Evolutionary conservation across 2,888 invertebrate genomes (phyloP).

Genomic region (Diploptera punctata): DNA sequence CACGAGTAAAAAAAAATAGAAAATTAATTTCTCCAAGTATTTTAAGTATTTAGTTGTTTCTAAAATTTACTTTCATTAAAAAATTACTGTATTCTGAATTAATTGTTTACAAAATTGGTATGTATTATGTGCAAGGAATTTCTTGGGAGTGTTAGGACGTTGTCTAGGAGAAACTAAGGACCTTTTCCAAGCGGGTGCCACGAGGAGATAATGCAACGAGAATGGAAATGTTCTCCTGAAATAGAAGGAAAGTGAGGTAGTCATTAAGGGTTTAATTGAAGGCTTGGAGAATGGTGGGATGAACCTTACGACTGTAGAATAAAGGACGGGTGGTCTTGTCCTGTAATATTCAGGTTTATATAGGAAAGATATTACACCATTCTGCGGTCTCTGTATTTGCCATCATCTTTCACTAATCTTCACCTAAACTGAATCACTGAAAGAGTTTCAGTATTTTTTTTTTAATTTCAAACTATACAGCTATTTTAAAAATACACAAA

Average conservation of each 20-base stretch:
- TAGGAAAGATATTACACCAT: slow-evolving; percentile 11
- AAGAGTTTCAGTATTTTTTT: neutral
- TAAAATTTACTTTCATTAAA: too few relatives aligned
- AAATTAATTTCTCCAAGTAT: too few relatives aligned
- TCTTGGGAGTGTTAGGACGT: too few relatives aligned
- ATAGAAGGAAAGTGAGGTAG: slow-evolving; percentile 17
- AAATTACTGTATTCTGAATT: too few relatives aligned
- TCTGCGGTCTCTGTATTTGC: neutral
- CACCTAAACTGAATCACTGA: neutral
- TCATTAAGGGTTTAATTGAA: slow-evolving; percentile 27
- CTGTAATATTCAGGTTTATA: slow-evolving; percentile 16
- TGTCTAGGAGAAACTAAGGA: neutral
- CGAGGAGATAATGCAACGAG: slow-evolving; percentile 17
- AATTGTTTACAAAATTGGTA: too few relatives aligned
- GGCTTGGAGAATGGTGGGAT: neutral
- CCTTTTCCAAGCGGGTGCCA: slow-evolving; percentile 11
- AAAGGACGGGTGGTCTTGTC: neutral
- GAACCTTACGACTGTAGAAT: slow-evolving; percentile 11
- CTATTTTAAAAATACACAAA: too few relatives aligned
- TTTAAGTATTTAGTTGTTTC: too few relatives aligned
- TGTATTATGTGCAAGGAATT: too few relatives aligned
- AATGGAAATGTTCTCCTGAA: neutral
- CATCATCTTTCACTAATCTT: too few relatives aligned
- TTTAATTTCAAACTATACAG: too few relatives aligned
- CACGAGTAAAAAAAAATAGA: too few relatives aligned